Percentiles rank a stretch among this genome's conserved stretches.
Evolutionary conservation across 1,140 invertebrate species (phyloP).

Genomic region (Eueides isabella): DNA sequence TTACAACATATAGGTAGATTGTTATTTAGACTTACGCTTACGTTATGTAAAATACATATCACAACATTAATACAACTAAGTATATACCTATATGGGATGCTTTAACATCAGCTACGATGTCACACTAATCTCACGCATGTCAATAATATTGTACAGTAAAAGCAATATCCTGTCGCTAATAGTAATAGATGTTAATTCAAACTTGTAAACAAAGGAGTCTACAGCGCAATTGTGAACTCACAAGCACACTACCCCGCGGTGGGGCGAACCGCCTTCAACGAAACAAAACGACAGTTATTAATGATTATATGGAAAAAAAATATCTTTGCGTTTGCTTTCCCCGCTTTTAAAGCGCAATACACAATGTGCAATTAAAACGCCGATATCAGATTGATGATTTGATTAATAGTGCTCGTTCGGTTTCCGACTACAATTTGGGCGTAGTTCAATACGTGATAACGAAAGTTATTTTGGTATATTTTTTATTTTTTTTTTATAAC

Average conservation of each 20-base stretch:
- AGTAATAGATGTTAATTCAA: constrained; percentile 38
- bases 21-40: not conserved
- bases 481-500: not conserved
- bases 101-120: not conserved
- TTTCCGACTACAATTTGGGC: constrained; percentile 23
- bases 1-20: no score
- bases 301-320: constrained; percentile 78
- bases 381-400: constrained; percentile 75
- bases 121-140: not conserved
- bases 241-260: constrained; percentile 52
- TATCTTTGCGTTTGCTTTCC: constrained; percentile 73
- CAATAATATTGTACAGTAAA: constrained; percentile 2
- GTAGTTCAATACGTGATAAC: constrained; percentile 4
- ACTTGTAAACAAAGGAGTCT: constrained; percentile 51
- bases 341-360: constrained; percentile 78
- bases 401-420: constrained; percentile 54
- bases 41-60: not conserved
- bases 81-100: not conserved
- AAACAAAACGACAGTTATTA: constrained; percentile 76
- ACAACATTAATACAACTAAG: not conserved
- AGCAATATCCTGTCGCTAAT: constrained; percentile 23
- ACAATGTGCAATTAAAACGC: constrained; percentile 77
- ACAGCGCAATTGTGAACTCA: constrained; percentile 38
- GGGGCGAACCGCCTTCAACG: constrained; percentile 58
- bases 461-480: not conserved